A percentile compares a stretch with the other conserved stretches of the same genome.
Evolutionary conservation across 92 coral and sea anemone genomes (phyloP).

Genomic region (Actinostola sp.): DNA sequence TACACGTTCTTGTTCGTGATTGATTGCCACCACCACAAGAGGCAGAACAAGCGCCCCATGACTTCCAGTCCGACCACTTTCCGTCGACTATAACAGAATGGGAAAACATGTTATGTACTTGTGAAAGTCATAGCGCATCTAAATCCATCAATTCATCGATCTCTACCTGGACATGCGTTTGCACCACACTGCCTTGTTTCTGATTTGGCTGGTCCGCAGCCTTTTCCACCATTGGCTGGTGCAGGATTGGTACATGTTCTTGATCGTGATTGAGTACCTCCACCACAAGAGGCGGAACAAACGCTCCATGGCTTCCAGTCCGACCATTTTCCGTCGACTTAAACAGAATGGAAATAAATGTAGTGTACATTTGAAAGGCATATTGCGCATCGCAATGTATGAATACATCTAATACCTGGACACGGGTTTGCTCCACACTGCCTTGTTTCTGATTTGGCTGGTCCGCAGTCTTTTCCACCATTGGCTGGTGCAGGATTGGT

Average conservation of each 20-base stretch:
- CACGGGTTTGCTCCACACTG: conserved; percentile 11
- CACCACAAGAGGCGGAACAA: conserved; percentile 17
- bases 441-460: conserved; percentile 7
- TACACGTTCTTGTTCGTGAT: conserved; percentile 26
- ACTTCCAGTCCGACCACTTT: conserved; percentile 7
- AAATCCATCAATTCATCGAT: too few species aligned
- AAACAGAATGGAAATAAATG: not conserved
- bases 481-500: conserved; percentile 42
- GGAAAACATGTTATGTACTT: not conserved
- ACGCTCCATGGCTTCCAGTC: not conserved
- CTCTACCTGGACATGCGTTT: conserved; percentile 32
- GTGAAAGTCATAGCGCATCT: not conserved
- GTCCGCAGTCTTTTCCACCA: conserved; percentile 38
- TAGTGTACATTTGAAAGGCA: too few species aligned
- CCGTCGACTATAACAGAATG: conserved; percentile 18
- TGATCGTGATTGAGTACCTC: conserved; percentile 51
- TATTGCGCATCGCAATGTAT: too few species aligned
- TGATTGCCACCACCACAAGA: conserved; percentile 32
- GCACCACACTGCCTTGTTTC: conserved; percentile 29
- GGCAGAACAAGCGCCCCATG: conserved; percentile 17
- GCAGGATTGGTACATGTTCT: conserved; percentile 56
- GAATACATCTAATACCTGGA: conserved; percentile 5
- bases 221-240: conserved; percentile 48
- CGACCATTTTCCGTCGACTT: conserved; percentile 18
- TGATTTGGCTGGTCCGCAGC: conserved; percentile 21